A percentile compares a stretch with the other conserved stretches of the same genome.
phyloP scores from a whole-genome alignment of 2,113 vertebrate species.

The Strix aluco region DNA sequence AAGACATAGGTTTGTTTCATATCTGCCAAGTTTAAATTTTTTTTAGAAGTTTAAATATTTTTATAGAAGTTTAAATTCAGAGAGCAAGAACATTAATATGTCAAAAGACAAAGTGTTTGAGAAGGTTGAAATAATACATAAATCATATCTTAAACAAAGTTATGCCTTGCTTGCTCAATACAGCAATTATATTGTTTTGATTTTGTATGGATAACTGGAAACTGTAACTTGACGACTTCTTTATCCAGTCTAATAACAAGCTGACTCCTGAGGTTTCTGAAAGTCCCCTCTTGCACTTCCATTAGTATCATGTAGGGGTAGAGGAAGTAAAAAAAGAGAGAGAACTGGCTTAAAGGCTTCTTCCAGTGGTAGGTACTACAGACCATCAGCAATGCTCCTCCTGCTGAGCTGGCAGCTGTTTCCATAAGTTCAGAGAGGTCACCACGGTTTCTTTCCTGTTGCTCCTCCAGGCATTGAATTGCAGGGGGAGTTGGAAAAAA shows the following conservation, averaged over 20 bases:
- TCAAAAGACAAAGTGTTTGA: neutral
- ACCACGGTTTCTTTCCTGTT: conserved; percentile 60
- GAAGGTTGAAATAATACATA: neutral
- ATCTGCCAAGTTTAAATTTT: neutral
- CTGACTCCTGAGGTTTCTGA: neutral
- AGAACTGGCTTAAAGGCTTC: neutral
- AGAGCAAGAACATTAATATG: neutral
- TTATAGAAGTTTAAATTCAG: conserved; percentile 5
- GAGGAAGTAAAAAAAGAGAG: neutral
- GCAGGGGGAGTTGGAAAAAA: conserved; percentile 10
- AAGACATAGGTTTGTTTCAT: neutral
- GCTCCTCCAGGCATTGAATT: conserved; percentile 61
- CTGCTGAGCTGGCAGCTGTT: conserved; percentile 66
- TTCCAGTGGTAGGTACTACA: neutral
- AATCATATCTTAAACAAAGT: neutral
- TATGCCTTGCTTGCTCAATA: neutral
- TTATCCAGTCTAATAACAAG: neutral
- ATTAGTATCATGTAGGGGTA: neutral
- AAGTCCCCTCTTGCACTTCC: neutral
- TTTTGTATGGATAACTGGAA: conserved; percentile 10
- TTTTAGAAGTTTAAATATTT: neutral
- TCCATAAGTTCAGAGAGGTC: conserved; percentile 54
- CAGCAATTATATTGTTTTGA: neutral
- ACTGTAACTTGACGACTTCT: neutral
- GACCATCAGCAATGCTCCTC: neutral